Evolutionary conservation across 2,888 invertebrate genomes (phyloP).

Genomic region (Coenonympha arcania): DNA sequence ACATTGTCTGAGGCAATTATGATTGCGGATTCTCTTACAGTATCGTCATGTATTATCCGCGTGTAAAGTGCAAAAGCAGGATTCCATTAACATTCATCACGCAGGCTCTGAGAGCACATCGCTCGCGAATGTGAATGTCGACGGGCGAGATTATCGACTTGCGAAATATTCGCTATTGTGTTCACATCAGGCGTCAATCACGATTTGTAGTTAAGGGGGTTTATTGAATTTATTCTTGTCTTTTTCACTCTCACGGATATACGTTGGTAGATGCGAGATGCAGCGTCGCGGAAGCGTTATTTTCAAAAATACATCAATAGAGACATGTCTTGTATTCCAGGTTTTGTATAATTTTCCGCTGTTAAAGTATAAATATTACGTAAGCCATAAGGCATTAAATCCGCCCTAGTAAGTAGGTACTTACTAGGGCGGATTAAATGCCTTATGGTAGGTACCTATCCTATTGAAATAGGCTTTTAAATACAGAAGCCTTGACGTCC

Average conservation of each 20-base stretch:
- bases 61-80: conserved; percentile 15
- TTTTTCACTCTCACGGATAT: no score
- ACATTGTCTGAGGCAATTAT: conserved; percentile 7
- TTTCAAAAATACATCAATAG: no score
- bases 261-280: no score
- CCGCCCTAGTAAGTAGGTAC: no score
- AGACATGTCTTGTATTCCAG: no score
- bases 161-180: conserved; percentile 47
- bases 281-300: no score
- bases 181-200: conserved; percentile 35
- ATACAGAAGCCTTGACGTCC: conserved; percentile 53
- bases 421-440: no score
- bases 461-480: conserved; percentile 18
- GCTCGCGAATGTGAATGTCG: conserved; percentile 39
- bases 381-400: conserved; percentile 23
- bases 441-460: no score
- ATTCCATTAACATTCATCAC: conserved; percentile 24
- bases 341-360: no score
- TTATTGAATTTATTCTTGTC: no score
- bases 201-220: no score
- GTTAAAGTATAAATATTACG: no score
- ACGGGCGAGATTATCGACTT: conserved; percentile 39
- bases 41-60: conserved; percentile 14
- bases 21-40: conserved; percentile 10
- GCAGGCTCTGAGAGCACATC: conserved; percentile 20